These are phyloP conservation scores for Diarsia brunnea DNA, from an alignment of 2,888 invertebrate genomes.

Conservation along the genomic window DNA sequence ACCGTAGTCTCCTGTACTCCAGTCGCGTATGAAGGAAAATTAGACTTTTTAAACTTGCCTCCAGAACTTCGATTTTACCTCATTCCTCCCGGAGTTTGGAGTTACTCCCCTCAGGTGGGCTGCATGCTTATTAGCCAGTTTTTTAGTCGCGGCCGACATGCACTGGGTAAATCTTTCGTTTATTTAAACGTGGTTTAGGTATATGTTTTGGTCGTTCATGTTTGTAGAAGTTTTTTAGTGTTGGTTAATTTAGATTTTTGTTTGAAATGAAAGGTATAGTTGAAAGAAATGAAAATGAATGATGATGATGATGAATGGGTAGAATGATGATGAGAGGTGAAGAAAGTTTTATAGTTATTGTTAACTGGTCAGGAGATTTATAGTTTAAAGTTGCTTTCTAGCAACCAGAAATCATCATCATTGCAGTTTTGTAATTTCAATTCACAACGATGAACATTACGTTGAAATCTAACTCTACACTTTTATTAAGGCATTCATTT, in stretches of 20 bases:
- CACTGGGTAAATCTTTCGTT: constrained; percentile 32
- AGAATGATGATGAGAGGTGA: no score
- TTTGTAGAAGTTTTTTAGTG: neutral
- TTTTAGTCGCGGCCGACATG: constrained; percentile 54
- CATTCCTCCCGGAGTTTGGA: constrained; percentile 79
- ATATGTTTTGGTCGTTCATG: neutral
- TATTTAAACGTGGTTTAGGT: constrained; percentile 23
- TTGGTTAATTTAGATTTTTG: neutral
- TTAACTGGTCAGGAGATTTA: no score
- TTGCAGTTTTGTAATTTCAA: no score
- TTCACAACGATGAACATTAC: no score
- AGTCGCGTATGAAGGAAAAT: constrained; percentile 89
- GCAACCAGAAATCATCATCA: no score
- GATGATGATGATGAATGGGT: no score
- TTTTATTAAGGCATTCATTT: no score
- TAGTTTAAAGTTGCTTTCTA: no score
- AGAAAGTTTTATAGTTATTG: no score
- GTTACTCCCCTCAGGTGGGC: constrained; percentile 81
- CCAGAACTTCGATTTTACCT: constrained; percentile 87
- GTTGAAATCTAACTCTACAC: no score
- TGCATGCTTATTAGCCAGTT: constrained; percentile 79
- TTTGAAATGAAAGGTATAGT: no score
- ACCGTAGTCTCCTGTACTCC: constrained; percentile 80
- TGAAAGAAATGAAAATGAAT: no score
- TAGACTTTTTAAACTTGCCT: constrained; percentile 88